A percentile compares a stretch with the other conserved stretches of the same genome.
These are phyloP conservation scores for Anastrepha ludens DNA, from an alignment of 1,140 invertebrate genomes.

Conservation along the genomic window DNA sequence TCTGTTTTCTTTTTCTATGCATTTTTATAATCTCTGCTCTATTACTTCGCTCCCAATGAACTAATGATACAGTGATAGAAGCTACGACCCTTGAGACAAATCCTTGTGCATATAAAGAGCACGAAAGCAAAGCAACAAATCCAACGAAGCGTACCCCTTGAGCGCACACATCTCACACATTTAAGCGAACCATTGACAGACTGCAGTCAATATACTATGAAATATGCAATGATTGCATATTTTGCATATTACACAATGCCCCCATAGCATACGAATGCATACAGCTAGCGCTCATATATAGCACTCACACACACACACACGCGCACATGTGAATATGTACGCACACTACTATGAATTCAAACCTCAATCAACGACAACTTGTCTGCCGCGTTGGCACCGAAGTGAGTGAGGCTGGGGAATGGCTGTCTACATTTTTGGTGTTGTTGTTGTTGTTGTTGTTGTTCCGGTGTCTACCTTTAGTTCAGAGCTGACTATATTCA, in stretches of 20 bases:
- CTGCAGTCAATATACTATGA: slow-evolving; percentile 52
- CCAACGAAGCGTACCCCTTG: no score
- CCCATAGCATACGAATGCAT: neutral
- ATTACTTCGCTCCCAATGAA: slow-evolving; percentile 38
- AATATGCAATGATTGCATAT: slow-evolving; percentile 56
- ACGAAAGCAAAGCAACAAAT: neutral
- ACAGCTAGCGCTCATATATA: neutral
- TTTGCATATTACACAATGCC: slow-evolving; percentile 44
- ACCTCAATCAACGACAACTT: slow-evolving; percentile 49
- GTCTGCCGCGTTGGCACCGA: slow-evolving; percentile 26
- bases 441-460: neutral
- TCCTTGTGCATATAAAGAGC: neutral
- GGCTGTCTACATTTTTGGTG: neutral
- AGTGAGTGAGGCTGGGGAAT: slow-evolving; percentile 25
- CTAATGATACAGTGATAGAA: slow-evolving; percentile 26
- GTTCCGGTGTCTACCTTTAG: neutral
- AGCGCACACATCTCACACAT: neutral
- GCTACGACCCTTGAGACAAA: slow-evolving; percentile 32
- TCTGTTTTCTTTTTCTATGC: neutral
- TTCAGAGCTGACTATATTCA: neutral
- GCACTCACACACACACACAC: neutral
- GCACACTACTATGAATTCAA: neutral
- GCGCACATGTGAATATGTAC: neutral
- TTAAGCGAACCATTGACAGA: neutral
- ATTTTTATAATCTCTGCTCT: slow-evolving; percentile 24